Evolutionary conservation across 1,140 invertebrate genomes (phyloP).

Genomic region (Drosophila arizonae): DNA sequence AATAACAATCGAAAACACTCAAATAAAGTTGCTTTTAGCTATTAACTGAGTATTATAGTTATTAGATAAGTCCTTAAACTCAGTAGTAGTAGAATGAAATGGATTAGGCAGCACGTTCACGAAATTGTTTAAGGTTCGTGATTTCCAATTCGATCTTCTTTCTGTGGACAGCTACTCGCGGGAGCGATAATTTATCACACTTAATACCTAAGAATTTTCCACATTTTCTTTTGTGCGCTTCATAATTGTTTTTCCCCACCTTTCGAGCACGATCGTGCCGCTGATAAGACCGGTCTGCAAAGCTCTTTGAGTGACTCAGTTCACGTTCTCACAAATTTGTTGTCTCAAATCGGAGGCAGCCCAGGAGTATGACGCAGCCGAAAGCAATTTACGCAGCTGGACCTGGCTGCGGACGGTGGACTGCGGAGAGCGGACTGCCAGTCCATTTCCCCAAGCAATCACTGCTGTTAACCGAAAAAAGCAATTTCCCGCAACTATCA

Average conservation of each 20-base stretch:
- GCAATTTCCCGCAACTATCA: conserved; percentile 63
- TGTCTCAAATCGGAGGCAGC: conserved; percentile 17
- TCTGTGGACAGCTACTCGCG: background rate
- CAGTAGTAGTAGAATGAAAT: no score
- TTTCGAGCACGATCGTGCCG: conserved; percentile 33
- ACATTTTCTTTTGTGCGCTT: conserved; percentile 7
- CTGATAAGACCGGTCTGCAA: conserved; percentile 15
- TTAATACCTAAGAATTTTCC: conserved; percentile 3
- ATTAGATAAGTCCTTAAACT: no score
- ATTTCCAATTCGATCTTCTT: background rate
- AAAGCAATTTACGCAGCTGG: conserved; percentile 46
- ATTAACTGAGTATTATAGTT: no score
- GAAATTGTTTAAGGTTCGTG: conserved; percentile 8
- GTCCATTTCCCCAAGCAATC: conserved; percentile 28
- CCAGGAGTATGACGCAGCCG: conserved; percentile 32
- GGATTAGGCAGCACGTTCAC: background rate
- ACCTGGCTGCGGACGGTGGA: background rate
- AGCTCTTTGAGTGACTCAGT: conserved; percentile 17
- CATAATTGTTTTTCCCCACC: conserved; percentile 10
- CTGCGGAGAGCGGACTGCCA: no score
- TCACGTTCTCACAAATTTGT: conserved; percentile 23
- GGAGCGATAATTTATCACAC: conserved; percentile 6
- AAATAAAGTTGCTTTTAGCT: no score
- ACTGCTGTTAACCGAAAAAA: conserved; percentile 46
- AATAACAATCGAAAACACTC: no score